Evolutionary conservation across 2,797 vertebrate species (phyloP).

Genomic region (Halcyon chelicuti): DNA sequence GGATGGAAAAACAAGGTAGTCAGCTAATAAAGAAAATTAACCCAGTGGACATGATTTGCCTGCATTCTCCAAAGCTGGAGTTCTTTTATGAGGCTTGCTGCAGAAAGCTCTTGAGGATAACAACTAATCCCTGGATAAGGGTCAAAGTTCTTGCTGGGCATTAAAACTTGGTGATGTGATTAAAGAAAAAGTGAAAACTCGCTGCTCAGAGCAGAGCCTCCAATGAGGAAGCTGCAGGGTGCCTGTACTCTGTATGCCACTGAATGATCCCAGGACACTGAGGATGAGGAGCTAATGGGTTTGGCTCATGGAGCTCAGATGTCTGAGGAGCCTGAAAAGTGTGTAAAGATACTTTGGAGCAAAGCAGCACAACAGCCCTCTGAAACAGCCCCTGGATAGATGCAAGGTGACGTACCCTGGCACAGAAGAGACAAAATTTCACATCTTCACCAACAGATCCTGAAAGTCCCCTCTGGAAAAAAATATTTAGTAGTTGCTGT

Average conservation of each 20-base stretch:
- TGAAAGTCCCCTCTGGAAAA: not conserved
- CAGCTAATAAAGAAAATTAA: constrained; percentile 67
- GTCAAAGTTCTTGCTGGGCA: constrained; percentile 58
- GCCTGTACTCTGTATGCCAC: rapidly evolving
- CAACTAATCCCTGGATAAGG: constrained; percentile 53
- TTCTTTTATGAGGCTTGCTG: not conserved
- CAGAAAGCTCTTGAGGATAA: constrained; percentile 60
- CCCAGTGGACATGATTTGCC: constrained; percentile 31
- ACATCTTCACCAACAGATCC: not conserved
- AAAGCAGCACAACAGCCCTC: not conserved
- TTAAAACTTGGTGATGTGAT: constrained; percentile 57
- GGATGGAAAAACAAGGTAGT: not conserved
- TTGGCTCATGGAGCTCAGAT: constrained; percentile 1
- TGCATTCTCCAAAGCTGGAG: not conserved
- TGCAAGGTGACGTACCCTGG: not conserved
- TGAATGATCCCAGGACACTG: not conserved
- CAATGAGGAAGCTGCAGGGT: not conserved
- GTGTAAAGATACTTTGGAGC: not conserved
- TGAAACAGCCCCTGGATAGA: not conserved
- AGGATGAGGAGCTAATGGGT: constrained; percentile 28
- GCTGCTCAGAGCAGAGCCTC: not conserved
- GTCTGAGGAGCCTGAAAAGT: not conserved
- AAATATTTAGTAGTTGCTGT: constrained; percentile 19
- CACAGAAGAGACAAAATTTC: not conserved
- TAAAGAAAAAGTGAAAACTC: constrained; percentile 56